Percentiles rank a stretch among this genome's conserved stretches.
Conservation (phyloP, 2,797 vertebrate genomes). For the Benthosema pterotum region DNA sequence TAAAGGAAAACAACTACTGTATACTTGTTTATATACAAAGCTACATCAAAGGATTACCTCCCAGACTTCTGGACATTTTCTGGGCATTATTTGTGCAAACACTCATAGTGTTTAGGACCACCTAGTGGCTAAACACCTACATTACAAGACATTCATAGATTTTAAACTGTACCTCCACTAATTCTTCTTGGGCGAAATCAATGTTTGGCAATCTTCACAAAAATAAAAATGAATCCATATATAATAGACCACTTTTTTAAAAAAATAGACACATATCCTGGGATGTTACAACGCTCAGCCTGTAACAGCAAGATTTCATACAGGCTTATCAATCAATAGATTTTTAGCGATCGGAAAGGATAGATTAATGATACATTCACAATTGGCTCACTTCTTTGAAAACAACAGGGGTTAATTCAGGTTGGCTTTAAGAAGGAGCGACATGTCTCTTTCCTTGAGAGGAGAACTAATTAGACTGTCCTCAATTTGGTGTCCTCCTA, state of each 20-base stretch:
- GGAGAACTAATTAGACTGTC: slow-evolving; percentile 58
- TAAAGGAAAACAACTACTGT: neutral
- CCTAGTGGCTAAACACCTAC: slow-evolving; percentile 69
- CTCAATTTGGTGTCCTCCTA: slow-evolving; percentile 47
- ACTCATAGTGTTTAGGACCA: slow-evolving; percentile 28
- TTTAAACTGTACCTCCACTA: no score
- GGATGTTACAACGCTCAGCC: neutral
- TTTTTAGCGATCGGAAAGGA: slow-evolving; percentile 28
- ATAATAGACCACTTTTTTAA: neutral
- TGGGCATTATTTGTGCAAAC: neutral
- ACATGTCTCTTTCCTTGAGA: slow-evolving; percentile 36
- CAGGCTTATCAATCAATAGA: slow-evolving; percentile 20
- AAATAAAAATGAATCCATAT: neutral
- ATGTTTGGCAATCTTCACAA: neutral
- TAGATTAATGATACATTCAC: slow-evolving; percentile 27
- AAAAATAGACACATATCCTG: neutral
- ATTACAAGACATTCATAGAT: slow-evolving; percentile 20
- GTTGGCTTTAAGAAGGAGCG: slow-evolving; percentile 40
- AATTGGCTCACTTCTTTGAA: slow-evolving; percentile 1
- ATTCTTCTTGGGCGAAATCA: neutral
- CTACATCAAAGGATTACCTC: neutral
- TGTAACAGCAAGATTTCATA: neutral
- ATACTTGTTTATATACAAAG: neutral
- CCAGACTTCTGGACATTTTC: neutral
- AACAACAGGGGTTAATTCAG: slow-evolving; percentile 37